Evolutionary conservation across 2,888 invertebrate genomes (phyloP).

Genomic region (Plemyria rubiginata): DNA sequence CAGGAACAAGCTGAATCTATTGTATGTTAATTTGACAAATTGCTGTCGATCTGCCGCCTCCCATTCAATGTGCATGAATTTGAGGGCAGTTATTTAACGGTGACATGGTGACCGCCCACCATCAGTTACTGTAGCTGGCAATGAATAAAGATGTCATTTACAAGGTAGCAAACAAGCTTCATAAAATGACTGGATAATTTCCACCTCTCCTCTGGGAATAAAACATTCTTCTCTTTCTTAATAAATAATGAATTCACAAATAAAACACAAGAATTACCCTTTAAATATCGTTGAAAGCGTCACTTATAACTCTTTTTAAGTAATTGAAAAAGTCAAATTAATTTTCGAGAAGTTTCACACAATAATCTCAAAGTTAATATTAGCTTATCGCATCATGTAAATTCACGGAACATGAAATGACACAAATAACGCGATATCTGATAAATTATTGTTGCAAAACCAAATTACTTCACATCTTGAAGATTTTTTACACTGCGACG

Average conservation of each 20-base stretch:
- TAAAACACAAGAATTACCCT: not conserved
- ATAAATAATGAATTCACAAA: not conserved
- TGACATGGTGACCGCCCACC: constrained; percentile 63
- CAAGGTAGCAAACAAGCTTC: constrained; percentile 19
- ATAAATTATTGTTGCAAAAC: constrained; percentile 45
- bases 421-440: constrained; percentile 11
- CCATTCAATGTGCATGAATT: constrained; percentile 68
- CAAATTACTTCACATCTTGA: constrained; percentile 53
- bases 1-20: constrained; percentile 46
- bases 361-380: constrained; percentile 11
- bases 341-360: not conserved
- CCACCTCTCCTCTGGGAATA: too few species aligned
- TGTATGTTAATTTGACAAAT: constrained; percentile 75
- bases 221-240: too few species aligned
- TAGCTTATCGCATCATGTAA: constrained; percentile 8
- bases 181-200: not conserved
- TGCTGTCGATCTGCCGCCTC: constrained; percentile 60
- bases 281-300: not conserved
- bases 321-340: not conserved
- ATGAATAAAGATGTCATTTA: constrained; percentile 47
- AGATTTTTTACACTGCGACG: not conserved
- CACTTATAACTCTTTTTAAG: not conserved
- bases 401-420: constrained; percentile 8
- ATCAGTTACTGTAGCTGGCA: constrained; percentile 32
- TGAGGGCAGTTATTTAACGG: constrained; percentile 54